A percentile compares a stretch with the other conserved stretches of the same genome.
phyloP scores from a whole-genome alignment of 2,113 vertebrate species.

The Uropsilus gracilis region DNA sequence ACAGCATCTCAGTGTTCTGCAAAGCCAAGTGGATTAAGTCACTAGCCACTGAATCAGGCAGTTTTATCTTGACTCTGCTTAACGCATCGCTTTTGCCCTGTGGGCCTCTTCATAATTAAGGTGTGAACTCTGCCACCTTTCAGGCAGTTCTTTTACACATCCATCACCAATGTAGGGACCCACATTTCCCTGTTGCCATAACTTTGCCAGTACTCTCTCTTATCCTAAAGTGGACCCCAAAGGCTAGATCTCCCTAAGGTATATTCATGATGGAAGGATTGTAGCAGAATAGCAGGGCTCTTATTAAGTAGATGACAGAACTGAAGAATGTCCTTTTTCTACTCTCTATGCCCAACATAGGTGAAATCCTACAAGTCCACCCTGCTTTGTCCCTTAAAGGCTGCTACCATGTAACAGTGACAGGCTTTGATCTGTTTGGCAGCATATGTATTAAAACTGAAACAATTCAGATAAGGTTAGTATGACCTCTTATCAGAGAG shows the following conservation, averaged over 20 bases:
- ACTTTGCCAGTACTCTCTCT: not conserved
- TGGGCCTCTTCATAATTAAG: not conserved
- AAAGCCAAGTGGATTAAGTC: not conserved
- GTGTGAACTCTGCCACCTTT: not conserved
- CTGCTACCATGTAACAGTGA: not conserved
- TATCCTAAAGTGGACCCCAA: not conserved
- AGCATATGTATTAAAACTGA: not conserved
- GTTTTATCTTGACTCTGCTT: not conserved
- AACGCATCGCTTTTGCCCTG: not conserved
- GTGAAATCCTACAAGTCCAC: not conserved
- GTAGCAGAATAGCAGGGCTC: not conserved
- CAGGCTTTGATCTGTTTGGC: not conserved
- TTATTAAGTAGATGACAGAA: not conserved
- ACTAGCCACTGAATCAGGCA: not conserved
- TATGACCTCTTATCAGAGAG: not conserved
- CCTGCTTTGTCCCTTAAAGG: accelerated
- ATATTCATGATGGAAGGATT: not conserved
- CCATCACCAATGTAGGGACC: not conserved
- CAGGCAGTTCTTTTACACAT: not conserved
- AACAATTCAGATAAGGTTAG: not conserved
- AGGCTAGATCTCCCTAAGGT: not conserved
- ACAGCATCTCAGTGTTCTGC: too few relatives aligned
- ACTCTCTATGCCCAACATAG: not conserved
- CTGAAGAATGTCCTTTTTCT: not conserved
- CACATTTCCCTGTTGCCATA: not conserved